Conservation (phyloP, 2,113 vertebrate species). For the Entosphenus tridentatus region DNA sequence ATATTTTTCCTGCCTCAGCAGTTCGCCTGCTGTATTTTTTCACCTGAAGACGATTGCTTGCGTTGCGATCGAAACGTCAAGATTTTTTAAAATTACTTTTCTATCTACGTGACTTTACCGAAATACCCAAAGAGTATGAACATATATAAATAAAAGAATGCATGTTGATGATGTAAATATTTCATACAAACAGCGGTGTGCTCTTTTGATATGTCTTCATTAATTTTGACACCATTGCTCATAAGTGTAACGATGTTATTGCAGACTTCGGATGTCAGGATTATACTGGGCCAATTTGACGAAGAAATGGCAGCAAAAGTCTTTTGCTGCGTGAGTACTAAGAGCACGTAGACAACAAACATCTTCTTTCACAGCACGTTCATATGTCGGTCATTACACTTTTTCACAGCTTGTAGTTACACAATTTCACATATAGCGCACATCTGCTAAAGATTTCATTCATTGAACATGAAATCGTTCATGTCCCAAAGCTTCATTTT, state of each 20-base stretch:
- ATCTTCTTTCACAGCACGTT: not conserved
- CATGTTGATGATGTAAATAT: not conserved
- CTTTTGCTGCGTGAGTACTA: slow-evolving; percentile 87
- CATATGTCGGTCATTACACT: no score
- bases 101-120: no score
- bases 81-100: no score
- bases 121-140: no score
- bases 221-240: not conserved
- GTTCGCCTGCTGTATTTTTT: no score
- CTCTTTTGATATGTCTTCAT: not conserved
- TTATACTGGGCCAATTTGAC: slow-evolving; percentile 96
- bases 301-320: slow-evolving; percentile 87
- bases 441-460: not conserved
- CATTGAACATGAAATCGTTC: not conserved
- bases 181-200: not conserved
- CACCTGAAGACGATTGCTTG: no score
- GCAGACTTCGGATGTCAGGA: slow-evolving; percentile 84
- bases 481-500: not conserved
- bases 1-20: no score
- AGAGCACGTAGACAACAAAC: slow-evolving; percentile 8
- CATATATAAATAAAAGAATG: no score
- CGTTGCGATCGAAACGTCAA: no score
- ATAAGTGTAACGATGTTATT: slow-evolving; percentile 15
- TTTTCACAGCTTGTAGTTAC: no score
- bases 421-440: no score